Conservation (phyloP, 1,140 invertebrate genomes). For the Caerostris extrusa region DNA sequence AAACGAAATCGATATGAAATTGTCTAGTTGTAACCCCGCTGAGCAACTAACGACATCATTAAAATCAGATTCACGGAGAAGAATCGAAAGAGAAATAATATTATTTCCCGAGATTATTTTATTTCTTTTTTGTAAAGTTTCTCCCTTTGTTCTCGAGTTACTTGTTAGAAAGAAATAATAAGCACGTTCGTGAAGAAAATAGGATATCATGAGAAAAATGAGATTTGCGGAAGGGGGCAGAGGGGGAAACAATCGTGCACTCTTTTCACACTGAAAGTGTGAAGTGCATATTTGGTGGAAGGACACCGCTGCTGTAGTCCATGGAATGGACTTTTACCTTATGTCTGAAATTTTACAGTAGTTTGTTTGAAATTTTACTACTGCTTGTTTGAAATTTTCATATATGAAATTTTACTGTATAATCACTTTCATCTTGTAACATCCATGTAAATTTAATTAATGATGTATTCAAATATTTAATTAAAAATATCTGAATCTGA, state of each 20-base stretch:
- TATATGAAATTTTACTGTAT: no score
- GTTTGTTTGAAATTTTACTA: no score
- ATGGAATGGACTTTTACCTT: no score
- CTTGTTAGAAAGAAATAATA: constrained; percentile 72
- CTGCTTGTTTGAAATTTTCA: no score
- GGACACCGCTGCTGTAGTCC: no score
- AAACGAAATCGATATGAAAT: constrained; percentile 64
- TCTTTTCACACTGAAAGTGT: constrained; percentile 25
- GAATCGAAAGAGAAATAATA: constrained; percentile 20
- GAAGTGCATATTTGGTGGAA: neutral
- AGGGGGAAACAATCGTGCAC: neutral
- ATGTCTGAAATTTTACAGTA: no score
- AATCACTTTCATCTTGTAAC: no score
- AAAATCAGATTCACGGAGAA: constrained; percentile 58
- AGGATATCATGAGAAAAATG: constrained; percentile 62
- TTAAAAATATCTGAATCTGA: no score
- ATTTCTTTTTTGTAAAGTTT: constrained; percentile 26
- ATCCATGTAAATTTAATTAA: no score
- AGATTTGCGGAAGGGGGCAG: constrained; percentile 13
- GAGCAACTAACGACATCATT: constrained; percentile 68
- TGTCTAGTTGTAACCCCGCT: constrained; percentile 61
- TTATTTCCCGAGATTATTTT: neutral
- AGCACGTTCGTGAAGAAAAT: constrained; percentile 63
- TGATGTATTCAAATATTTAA: no score
- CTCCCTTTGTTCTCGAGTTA: constrained; percentile 61